Evolutionary conservation across 2,113 vertebrate species (phyloP).

Genomic region (Echinops telfairi): DNA sequence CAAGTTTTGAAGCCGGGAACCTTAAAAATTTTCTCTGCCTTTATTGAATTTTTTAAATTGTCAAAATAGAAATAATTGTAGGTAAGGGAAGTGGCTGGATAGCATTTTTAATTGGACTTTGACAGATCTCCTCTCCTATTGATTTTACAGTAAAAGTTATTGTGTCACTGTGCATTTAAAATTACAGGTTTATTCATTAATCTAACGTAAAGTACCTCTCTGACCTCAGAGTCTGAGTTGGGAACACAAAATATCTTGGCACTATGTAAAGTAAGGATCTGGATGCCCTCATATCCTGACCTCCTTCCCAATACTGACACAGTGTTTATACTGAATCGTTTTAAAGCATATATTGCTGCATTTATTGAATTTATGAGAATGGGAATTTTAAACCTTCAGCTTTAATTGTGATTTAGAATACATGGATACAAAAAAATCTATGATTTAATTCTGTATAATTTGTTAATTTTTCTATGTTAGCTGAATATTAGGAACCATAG

Average conservation of each 20-base stretch:
- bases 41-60: no score
- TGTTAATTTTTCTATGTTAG: constrained; percentile 49
- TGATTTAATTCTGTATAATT: constrained; percentile 50
- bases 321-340: constrained; percentile 58
- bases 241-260: background rate
- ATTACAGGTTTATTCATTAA: constrained; percentile 55
- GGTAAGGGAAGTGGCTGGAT: constrained; percentile 24
- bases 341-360: constrained; percentile 46
- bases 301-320: background rate
- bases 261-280: constrained; percentile 49
- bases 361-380: constrained; percentile 63
- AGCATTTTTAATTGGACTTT: constrained; percentile 56
- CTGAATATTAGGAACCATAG: constrained; percentile 6
- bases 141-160: background rate
- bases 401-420: constrained; percentile 50
- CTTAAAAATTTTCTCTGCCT: no score
- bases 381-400: constrained; percentile 44
- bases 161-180: constrained; percentile 26
- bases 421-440: constrained; percentile 21
- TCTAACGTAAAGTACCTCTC: background rate
- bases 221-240: background rate
- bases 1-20: no score
- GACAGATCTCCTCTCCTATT: background rate
- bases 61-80: no score
- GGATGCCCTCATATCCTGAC: constrained; percentile 14